Base-by-base conservation (phyloP, 1,140 invertebrate species). In the Aphelenchoides besseyi region DNA sequence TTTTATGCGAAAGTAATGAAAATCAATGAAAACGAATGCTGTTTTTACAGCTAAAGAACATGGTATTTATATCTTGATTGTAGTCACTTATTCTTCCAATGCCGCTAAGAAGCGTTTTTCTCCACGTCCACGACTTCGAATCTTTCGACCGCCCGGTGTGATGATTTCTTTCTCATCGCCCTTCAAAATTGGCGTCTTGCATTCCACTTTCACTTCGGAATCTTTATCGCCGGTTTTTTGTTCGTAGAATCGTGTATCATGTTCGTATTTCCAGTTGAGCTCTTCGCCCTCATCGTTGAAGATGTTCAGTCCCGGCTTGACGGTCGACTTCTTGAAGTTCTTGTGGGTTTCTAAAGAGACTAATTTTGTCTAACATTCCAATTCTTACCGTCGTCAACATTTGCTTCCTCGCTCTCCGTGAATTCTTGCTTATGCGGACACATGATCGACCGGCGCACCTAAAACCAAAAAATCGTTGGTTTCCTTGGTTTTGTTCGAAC, bases 261-360 rank as follows among this genome's bases (percentile, higher is more conserved):
- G 80, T 37, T 82, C 82, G 37, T 80, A 82, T 63, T 84, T 79
- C 81, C 80, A 84, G 23, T 79, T 74, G n/a, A 82, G 64, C 57
- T 82, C 80, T 30, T 74, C 71, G 23, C 80, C 80, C 52, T 82
- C 71, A 18, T 82, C 72, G 57, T 82, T 72, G 61, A 84, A 82
- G 9, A 82, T 68, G 71, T 82, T 83, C 61, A 82, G 55, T 30
- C 80, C 80, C n/a, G 79, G 76, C n/a, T 77, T 57, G 8, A 75
- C 59, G 55, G 71, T 74, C 36, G 75, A 64, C 2, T 75, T 72
- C 16, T 69, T 72, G 33, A 18, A 66, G 55, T 18, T 18, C 12
- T 33, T 28, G 55, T 8, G 16, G 55, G 5, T 5, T 5, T 59
- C 26, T 33, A 59, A 59, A 28, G 18, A 48, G 23, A 48, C 18